A percentile compares a stretch with the other conserved stretches of the same genome.
Evolutionary conservation across 2,797 vertebrate species (phyloP).

Genomic region (Myripristis murdjan): DNA sequence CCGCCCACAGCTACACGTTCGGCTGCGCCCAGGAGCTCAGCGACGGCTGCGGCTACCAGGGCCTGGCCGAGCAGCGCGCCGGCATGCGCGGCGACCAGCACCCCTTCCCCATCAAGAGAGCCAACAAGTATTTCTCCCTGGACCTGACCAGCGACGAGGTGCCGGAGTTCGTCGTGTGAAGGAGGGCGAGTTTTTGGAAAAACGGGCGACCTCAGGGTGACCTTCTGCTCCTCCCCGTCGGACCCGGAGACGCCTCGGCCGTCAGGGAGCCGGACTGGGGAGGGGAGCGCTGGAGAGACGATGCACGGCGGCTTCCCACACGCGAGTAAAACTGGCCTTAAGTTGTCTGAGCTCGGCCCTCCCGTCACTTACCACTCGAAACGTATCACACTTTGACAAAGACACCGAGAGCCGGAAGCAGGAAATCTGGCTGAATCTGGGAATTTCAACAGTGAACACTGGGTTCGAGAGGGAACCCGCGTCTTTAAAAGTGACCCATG

Average conservation of each 20-base stretch:
- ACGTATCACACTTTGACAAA: conserved; percentile 14
- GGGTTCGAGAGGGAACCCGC: conserved; percentile 39
- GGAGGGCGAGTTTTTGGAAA: background rate
- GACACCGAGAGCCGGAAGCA: conserved; percentile 8
- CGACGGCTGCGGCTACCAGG: conserved; percentile 88
- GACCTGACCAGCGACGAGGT: conserved; percentile 95
- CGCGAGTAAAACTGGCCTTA: conserved; percentile 27
- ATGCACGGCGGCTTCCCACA: conserved; percentile 34
- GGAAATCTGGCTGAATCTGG: conserved; percentile 37
- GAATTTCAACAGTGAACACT: conserved; percentile 36
- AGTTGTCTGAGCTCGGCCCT: conserved; percentile 13
- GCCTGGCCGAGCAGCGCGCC: conserved; percentile 91
- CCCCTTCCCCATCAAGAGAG: conserved; percentile 93
- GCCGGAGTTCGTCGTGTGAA: conserved; percentile 96
- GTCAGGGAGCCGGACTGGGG: conserved; percentile 59
- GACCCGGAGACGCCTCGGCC: conserved; percentile 46
- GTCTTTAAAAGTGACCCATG: conserved; percentile 42
- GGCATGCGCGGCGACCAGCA: conserved; percentile 89
- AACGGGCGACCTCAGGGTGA: conserved; percentile 14
- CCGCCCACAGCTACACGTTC: conserved; percentile 98
- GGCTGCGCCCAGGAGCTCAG: conserved; percentile 93
- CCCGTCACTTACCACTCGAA: conserved; percentile 19
- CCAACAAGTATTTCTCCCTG: conserved; percentile 98
- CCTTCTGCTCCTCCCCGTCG: conserved; percentile 21
- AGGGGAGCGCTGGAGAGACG: conserved; percentile 23